These are phyloP conservation scores for Encarsia formosa DNA, from an alignment of 2,888 invertebrate species.

Conservation along the genomic window DNA sequence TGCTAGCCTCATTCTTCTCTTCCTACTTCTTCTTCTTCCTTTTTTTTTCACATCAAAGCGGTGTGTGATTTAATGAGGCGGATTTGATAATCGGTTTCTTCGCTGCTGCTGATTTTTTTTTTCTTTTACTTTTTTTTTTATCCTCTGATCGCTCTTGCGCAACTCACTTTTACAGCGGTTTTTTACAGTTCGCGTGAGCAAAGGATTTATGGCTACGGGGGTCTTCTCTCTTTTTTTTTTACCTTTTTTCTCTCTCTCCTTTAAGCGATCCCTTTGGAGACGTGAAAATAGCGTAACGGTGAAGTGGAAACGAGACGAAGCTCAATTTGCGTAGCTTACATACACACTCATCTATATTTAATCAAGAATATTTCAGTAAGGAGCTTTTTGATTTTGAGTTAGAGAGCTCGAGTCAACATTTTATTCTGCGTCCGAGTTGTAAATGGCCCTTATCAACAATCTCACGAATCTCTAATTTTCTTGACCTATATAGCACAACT, in stretches of 20 bases:
- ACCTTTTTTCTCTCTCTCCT: neutral
- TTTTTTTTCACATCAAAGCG: neutral
- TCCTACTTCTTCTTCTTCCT: neutral
- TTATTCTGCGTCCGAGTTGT: no score
- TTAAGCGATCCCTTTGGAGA: neutral
- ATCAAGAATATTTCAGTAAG: no score
- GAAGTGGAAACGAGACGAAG: no score
- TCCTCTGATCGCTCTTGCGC: neutral
- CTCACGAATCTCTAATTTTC: no score
- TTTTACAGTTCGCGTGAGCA: no score
- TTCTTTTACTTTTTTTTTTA: neutral
- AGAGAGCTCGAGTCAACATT: no score
- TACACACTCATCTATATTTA: no score
- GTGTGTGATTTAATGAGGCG: constrained; percentile 18
- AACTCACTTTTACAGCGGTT: neutral
- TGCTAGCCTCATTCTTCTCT: neutral
- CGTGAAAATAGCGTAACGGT: no score
- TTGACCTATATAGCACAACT: no score
- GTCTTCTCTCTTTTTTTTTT: neutral
- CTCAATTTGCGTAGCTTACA: no score
- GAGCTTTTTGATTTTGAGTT: no score
- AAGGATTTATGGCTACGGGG: neutral
- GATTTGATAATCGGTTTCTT: constrained; percentile 18
- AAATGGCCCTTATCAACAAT: no score
- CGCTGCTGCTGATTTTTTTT: neutral